Evolutionary conservation across 2,888 invertebrate genomes (phyloP).

Genomic region (Euzetes globulus): DNA sequence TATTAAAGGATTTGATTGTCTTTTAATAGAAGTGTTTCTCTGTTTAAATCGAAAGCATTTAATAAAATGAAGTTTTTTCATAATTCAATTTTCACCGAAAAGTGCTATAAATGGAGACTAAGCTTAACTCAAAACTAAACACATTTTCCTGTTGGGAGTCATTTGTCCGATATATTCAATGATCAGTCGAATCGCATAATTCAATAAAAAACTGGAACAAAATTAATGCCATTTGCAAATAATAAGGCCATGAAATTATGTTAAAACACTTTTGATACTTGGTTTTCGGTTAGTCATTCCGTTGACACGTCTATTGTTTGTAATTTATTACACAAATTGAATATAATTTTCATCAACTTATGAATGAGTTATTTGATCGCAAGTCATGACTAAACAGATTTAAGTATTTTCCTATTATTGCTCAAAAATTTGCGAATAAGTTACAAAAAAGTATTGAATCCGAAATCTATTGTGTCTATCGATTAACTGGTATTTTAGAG

Average conservation of each 20-base stretch:
- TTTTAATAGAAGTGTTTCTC: neutral
- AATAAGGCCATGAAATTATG: conserved; percentile 3
- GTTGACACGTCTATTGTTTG: neutral
- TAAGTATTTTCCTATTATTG: too few relatives aligned
- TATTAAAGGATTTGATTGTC: neutral
- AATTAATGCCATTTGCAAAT: neutral
- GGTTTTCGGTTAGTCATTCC: neutral
- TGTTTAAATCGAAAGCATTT: neutral
- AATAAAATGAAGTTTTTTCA: neutral
- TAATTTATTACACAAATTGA: neutral
- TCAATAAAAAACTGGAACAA: neutral
- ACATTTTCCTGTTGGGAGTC: neutral
- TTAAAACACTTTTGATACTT: neutral
- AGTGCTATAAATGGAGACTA: neutral
- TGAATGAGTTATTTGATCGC: too few relatives aligned
- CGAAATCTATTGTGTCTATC: too few relatives aligned
- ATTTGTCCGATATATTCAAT: neutral
- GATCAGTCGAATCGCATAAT: neutral
- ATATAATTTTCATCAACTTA: too few relatives aligned
- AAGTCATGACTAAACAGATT: too few relatives aligned
- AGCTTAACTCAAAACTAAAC: neutral
- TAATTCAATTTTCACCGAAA: neutral
- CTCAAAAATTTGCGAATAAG: too few relatives aligned
- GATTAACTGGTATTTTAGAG: neutral
- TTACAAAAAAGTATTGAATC: too few relatives aligned